These are phyloP conservation scores for Mionectes macconnelli DNA, from an alignment of 2,113 vertebrate genomes.

Conservation along the genomic window DNA sequence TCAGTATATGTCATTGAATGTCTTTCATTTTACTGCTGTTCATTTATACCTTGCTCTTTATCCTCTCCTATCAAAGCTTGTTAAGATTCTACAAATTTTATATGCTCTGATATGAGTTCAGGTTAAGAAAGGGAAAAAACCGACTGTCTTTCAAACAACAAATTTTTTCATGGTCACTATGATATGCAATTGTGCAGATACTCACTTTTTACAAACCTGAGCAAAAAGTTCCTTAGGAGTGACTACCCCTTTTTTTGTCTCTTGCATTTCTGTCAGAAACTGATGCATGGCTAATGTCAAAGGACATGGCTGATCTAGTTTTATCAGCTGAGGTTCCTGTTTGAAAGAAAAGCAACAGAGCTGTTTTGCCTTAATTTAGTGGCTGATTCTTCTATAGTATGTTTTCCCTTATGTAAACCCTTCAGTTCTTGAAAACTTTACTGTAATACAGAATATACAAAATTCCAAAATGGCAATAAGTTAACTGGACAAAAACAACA, in stretches of 20 bases:
- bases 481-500: neutral
- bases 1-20: neutral
- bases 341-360: slow-evolving; percentile 50
- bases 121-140: neutral
- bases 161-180: neutral
- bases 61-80: neutral
- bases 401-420: neutral
- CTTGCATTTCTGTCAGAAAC: slow-evolving; percentile 89
- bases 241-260: slow-evolving; percentile 84
- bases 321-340: slow-evolving; percentile 84
- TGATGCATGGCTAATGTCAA: slow-evolving; percentile 91
- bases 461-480: neutral
- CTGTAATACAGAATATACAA: neutral
- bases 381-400: neutral
- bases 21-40: neutral
- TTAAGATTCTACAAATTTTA: neutral
- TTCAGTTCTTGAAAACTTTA: neutral
- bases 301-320: slow-evolving; percentile 84
- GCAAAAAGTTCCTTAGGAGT: slow-evolving; percentile 91
- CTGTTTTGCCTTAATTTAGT: slow-evolving; percentile 7
- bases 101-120: neutral
- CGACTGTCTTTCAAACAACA: neutral
- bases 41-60: neutral
- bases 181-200: slow-evolving; percentile 37
- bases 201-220: slow-evolving; percentile 99